Base-by-base conservation (phyloP, 1,140 invertebrate species). In the Drosophila insularis region DNA sequence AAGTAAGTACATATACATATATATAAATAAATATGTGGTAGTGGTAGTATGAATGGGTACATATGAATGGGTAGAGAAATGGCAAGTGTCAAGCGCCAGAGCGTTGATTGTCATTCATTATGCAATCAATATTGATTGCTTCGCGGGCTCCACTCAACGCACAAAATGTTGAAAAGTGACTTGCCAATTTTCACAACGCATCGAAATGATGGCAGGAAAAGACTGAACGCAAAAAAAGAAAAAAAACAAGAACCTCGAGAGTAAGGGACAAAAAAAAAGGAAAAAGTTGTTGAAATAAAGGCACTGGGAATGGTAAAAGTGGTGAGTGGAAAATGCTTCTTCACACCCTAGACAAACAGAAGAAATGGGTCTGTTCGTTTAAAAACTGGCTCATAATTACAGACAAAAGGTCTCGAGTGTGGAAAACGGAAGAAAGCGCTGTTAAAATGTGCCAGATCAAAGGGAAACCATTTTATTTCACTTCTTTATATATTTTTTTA, bases 81-180 rank as follows among this genome's bases (percentile, higher is more conserved):
- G 71, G 54, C 67, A 81, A 80, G 76, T 89, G 82, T 80, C 82
- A 77, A 69, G 74, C 67, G 69, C 17, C 72, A 71, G 55, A 58
- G 79, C 82, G 72, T 63, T 76, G 82, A 82, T 80, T 87, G 82
- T 87, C 82, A 87, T 86, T 87, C 82, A 87, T 87, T 87, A 87
- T 87, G 84, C 82, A 87, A 87, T 87, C 82, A 87, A 87, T 87
- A 87, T 82, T 87, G 82, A 87, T 87, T 87, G 84, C 82, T 87
- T 64, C 64, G 78, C 77, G 78, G 68, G 63, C 62, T 35, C 64
- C 54, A 46, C 70, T 58, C 55, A 46, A 56, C 68, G 63, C 72
- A 72, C 39, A 68, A 71, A 71, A 74, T 80, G 68, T 70, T 81
- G 79, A 81, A 78, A 71, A 86, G 71, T 87, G 82, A 87, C 82